Percentiles rank a stretch among this genome's conserved stretches.
Evolutionary conservation across 2,797 vertebrate genomes (phyloP).

Genomic region (Thripadectes ignobilis): DNA sequence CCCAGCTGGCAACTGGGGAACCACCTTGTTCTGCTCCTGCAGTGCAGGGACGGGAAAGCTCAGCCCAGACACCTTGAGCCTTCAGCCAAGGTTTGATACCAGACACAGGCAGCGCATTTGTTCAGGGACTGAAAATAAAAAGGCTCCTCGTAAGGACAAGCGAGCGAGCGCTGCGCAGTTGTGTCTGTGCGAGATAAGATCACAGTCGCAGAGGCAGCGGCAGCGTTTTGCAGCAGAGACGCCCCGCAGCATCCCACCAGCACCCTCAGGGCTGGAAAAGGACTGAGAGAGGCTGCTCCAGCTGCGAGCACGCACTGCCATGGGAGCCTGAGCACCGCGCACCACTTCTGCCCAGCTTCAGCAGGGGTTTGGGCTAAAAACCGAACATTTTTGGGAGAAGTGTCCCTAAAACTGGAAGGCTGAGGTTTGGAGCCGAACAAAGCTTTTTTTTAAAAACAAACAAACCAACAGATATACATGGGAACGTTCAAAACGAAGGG

Average conservation of each 20-base stretch:
- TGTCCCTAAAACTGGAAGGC: neutral
- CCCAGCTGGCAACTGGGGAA: neutral
- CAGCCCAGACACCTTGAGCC: neutral
- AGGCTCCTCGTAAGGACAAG: neutral
- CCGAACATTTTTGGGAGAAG: neutral
- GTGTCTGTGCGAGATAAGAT: neutral
- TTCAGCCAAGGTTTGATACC: neutral
- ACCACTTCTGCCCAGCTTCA: neutral
- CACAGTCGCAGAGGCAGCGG: neutral
- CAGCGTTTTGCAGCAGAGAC: neutral
- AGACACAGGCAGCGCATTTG: fast-evolving
- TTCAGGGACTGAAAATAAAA: neutral
- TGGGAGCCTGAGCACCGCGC: neutral
- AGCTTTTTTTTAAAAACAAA: neutral
- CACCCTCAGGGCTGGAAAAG: neutral
- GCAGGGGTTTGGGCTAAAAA: neutral
- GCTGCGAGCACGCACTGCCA: neutral
- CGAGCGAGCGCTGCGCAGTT: neutral
- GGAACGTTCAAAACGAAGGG: neutral
- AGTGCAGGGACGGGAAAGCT: neutral
- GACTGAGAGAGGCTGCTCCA: neutral
- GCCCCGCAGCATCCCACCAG: neutral
- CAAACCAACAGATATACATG: neutral
- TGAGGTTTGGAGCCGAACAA: neutral
- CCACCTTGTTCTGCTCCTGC: neutral